These are phyloP conservation scores for Lasioglossum morio DNA, from an alignment of 2,888 invertebrate genomes.

Conservation along the genomic window DNA sequence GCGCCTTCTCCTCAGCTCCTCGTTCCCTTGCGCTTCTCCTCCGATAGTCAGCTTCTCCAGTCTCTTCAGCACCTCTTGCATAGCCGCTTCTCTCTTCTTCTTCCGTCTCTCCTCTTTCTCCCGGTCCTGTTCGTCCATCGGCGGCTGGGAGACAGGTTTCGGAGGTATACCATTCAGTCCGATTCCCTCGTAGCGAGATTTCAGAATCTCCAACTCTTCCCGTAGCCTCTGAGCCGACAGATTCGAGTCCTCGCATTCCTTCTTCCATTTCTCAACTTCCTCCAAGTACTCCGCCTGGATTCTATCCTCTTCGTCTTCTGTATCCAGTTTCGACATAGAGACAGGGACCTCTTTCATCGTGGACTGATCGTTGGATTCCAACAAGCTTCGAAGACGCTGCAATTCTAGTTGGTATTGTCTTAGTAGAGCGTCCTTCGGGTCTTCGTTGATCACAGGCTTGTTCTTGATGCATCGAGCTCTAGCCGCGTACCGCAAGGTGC, in stretches of 20 bases:
- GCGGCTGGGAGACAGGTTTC: slow-evolving; percentile 17
- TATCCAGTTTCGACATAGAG: slow-evolving; percentile 13
- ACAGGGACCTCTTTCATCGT: slow-evolving; percentile 27
- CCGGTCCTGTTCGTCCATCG: slow-evolving; percentile 68
- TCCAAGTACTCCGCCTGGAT: slow-evolving; percentile 61
- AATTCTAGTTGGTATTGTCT: slow-evolving; percentile 95
- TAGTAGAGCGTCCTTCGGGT: slow-evolving; percentile 94
- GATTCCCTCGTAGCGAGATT: slow-evolving; percentile 67
- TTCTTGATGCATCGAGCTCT: slow-evolving; percentile 95
- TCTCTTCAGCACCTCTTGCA: slow-evolving; percentile 80
- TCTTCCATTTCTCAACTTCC: slow-evolving; percentile 76
- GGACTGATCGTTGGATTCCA: slow-evolving; percentile 82
- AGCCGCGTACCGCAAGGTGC: slow-evolving; percentile 93
- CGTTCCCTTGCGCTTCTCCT: slow-evolving; percentile 80
- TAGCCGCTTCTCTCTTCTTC: slow-evolving; percentile 81
- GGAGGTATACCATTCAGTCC: not conserved
- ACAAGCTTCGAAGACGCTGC: slow-evolving; percentile 87
- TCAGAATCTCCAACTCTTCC: slow-evolving; percentile 75
- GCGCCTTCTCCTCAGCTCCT: slow-evolving; percentile 75
- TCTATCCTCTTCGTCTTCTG: slow-evolving; percentile 28
- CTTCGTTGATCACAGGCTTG: slow-evolving; percentile 94
- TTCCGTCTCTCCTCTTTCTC: slow-evolving; percentile 77
- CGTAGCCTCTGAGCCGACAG: slow-evolving; percentile 77
- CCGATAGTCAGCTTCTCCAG: slow-evolving; percentile 82
- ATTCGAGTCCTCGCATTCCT: slow-evolving; percentile 79